Evolutionary conservation across 2,113 vertebrate species (phyloP).

Genomic region (Tretioscincus oriximinensis): DNA sequence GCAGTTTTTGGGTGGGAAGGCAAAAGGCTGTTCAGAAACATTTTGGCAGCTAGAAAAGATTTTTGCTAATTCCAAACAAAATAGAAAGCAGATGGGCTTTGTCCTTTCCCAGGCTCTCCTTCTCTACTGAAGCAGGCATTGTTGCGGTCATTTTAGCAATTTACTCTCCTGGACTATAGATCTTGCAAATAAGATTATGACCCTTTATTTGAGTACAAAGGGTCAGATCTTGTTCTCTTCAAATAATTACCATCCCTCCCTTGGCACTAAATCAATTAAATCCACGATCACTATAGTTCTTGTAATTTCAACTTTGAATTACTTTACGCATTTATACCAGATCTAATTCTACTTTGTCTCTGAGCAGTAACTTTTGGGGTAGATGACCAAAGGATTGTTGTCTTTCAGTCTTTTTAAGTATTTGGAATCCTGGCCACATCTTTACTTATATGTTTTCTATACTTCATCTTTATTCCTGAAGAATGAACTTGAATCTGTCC

Average conservation of each 20-base stretch:
- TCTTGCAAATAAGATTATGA: background rate
- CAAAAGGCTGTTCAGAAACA: background rate
- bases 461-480: no score
- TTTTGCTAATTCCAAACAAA: slow-evolving; percentile 28
- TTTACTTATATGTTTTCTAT: no score
- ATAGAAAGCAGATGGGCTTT: slow-evolving; percentile 31
- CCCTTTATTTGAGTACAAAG: background rate
- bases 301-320: background rate
- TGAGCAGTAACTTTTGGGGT: background rate
- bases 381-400: background rate
- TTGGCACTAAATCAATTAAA: background rate
- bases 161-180: background rate
- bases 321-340: background rate
- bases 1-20: slow-evolving; percentile 10
- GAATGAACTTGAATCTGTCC: no score
- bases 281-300: background rate
- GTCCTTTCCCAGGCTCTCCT: background rate
- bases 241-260: slow-evolving; percentile 12
- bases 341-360: background rate
- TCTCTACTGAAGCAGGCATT: background rate
- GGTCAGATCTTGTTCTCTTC: background rate
- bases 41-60: slow-evolving; percentile 17
- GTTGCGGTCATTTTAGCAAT: background rate
- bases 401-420: background rate
- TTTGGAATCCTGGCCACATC: background rate